These are phyloP conservation scores for Drosophila niveifrons DNA, from an alignment of 2,888 invertebrate species.

Conservation along the genomic window DNA sequence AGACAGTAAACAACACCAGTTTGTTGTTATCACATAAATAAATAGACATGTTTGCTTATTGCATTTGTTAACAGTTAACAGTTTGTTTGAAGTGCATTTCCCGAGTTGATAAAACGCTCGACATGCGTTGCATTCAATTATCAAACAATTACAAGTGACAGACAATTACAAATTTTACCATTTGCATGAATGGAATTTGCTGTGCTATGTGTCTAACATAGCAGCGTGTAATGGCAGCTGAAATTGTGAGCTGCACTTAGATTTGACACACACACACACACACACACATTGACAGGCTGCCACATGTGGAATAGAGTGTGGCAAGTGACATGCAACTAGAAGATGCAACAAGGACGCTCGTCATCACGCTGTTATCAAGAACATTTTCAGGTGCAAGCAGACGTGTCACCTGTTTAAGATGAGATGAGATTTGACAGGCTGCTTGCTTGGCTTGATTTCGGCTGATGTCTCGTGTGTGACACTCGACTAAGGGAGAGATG, in stretches of 20 bases:
- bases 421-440: slow-evolving; percentile 34
- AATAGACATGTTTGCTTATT: slow-evolving; percentile 4
- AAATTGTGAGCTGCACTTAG: slow-evolving; percentile 40
- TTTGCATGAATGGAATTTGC: slow-evolving; percentile 30
- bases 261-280: slow-evolving; percentile 16
- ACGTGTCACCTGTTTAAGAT: background rate
- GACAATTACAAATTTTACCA: slow-evolving; percentile 17
- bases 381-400: background rate
- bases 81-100: slow-evolving; percentile 30
- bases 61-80: background rate
- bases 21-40: slow-evolving; percentile 8
- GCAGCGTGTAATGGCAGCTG: slow-evolving; percentile 32
- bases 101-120: slow-evolving; percentile 16
- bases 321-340: background rate
- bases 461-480: slow-evolving; percentile 59
- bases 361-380: background rate
- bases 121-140: slow-evolving; percentile 39
- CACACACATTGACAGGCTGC: slow-evolving; percentile 15
- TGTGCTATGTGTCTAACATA: slow-evolving; percentile 12
- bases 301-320: background rate
- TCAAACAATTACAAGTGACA: slow-evolving; percentile 2
- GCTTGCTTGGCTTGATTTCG: slow-evolving; percentile 19
- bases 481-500: slow-evolving; percentile 15
- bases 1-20: background rate
- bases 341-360: slow-evolving; percentile 6